Evolutionary conservation across 1,140 invertebrate genomes (phyloP).

Genomic region (Reticulitermes speratus): DNA sequence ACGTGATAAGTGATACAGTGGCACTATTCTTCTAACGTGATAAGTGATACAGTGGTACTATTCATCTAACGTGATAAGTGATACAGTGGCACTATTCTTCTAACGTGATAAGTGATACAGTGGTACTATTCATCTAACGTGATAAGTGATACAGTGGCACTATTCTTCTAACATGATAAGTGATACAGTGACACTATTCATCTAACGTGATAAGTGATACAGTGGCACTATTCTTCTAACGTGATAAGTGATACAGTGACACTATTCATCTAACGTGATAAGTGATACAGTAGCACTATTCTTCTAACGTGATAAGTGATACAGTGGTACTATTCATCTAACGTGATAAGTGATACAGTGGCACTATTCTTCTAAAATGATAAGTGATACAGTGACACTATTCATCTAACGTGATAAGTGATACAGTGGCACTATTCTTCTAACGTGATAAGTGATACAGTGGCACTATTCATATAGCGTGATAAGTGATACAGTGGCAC

Average conservation of each 20-base stretch:
- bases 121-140: constrained; percentile 43
- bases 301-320: too few species aligned
- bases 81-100: constrained; percentile 43
- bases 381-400: constrained; percentile 43
- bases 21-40: constrained; percentile 43
- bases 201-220: too few species aligned
- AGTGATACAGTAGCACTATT: constrained; percentile 43
- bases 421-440: constrained; percentile 43
- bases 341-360: too few species aligned
- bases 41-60: constrained; percentile 43
- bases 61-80: too few species aligned
- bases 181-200: constrained; percentile 43
- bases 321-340: constrained; percentile 43
- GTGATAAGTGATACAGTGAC: too few species aligned
- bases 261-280: constrained; percentile 43
- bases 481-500: constrained; percentile 40
- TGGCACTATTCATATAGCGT: constrained; percentile 43
- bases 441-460: too few species aligned
- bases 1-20: too few species aligned
- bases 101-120: too few species aligned
- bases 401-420: too few species aligned
- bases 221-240: constrained; percentile 43
- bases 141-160: constrained; percentile 40
- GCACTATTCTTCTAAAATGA: constrained; percentile 43
- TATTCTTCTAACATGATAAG: constrained; percentile 34